These are phyloP conservation scores for Rhamnusium bicolor DNA, from an alignment of 2,888 invertebrate genomes.

Conservation along the genomic window DNA sequence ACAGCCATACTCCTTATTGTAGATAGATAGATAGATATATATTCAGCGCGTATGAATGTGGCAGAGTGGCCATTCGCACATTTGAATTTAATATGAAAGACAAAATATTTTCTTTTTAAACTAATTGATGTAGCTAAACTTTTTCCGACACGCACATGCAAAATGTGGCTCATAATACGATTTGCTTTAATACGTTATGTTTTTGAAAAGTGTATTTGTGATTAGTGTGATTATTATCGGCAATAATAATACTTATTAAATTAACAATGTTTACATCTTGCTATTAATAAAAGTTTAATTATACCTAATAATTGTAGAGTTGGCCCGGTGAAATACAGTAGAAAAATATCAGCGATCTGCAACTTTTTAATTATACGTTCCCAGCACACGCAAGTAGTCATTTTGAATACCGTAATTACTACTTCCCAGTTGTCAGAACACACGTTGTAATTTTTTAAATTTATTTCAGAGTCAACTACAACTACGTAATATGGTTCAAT, in stretches of 20 bases:
- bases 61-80: too few species aligned
- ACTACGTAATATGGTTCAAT: too few species aligned
- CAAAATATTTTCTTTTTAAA: too few species aligned
- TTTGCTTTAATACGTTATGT: neutral
- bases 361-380: slow-evolving; percentile 11
- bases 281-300: slow-evolving; percentile 36
- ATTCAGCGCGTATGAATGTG: too few species aligned
- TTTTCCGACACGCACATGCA: too few species aligned
- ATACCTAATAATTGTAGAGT: slow-evolving; percentile 31
- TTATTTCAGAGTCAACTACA: too few species aligned
- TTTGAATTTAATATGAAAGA: too few species aligned
- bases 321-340: neutral
- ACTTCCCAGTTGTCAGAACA: neutral
- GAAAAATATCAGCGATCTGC: slow-evolving; percentile 16
- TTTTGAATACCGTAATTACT: slow-evolving; percentile 6
- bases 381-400: slow-evolving; percentile 6
- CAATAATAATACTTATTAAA: neutral
- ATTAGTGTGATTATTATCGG: too few species aligned
- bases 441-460: neutral
- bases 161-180: neutral
- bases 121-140: too few species aligned
- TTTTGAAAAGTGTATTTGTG: too few species aligned
- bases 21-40: too few species aligned
- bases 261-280: neutral
- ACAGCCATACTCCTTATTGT: too few species aligned